Evolutionary conservation across 37 sponge, comb jelly and placozoan genomes (phyloP).

Genomic region (Lycopodina hypogea): DNA sequence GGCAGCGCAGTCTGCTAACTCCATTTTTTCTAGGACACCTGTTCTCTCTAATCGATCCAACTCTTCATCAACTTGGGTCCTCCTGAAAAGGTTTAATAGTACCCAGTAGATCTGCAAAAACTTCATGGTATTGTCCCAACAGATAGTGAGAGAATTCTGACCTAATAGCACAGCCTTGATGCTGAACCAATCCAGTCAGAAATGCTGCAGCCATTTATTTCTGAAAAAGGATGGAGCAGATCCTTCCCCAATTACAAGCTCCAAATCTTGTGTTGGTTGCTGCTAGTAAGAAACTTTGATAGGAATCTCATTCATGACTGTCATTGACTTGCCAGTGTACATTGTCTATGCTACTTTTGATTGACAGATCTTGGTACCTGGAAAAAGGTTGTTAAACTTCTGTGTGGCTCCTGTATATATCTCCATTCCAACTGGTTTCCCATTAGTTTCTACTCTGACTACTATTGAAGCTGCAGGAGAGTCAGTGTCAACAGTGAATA

Average conservation of each 20-base stretch:
- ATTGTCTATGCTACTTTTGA: background rate
- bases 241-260: background rate
- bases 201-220: slow-evolving; percentile 16
- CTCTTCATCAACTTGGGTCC: background rate
- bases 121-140: no score
- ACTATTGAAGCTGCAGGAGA: no score
- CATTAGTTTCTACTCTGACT: no score
- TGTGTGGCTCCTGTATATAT: slow-evolving; percentile 3
- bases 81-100: background rate
- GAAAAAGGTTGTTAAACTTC: background rate
- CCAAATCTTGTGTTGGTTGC: no score
- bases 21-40: background rate
- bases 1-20: slow-evolving; percentile 47
- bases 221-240: slow-evolving; percentile 11
- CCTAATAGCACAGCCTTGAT: no score
- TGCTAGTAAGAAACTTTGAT: background rate
- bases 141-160: no score
- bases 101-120: background rate
- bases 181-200: no score
- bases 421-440: no score
- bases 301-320: background rate
- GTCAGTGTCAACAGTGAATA: no score
- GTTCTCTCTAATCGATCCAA: background rate
- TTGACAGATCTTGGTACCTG: background rate
- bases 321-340: no score